Conservation (phyloP, 2,113 vertebrate genomes). For the Gallinago paraguaiae region DNA sequence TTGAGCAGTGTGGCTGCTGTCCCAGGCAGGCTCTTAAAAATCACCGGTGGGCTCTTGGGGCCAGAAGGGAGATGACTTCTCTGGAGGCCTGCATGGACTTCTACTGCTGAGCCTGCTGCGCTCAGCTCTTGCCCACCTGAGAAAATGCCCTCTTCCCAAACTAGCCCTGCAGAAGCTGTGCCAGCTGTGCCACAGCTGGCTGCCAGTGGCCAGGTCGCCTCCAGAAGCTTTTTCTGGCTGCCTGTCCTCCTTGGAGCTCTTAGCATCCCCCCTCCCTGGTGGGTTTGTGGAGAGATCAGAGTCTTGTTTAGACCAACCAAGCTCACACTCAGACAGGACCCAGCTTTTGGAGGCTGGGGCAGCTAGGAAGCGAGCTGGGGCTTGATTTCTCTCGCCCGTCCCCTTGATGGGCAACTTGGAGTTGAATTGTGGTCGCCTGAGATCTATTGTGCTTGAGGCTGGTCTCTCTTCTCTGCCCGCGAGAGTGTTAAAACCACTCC, state of each 20-base stretch:
- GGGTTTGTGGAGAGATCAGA: background rate
- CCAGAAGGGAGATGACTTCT: background rate
- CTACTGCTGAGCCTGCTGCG: accelerated
- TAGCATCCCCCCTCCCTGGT: background rate
- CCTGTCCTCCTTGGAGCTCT: background rate
- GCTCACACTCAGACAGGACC: background rate
- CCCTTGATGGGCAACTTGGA: background rate
- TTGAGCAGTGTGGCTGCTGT: background rate
- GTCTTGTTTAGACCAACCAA: background rate
- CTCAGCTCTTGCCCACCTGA: background rate
- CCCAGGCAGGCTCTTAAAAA: background rate
- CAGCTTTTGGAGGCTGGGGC: background rate
- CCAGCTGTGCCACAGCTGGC: background rate
- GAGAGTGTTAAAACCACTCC: background rate
- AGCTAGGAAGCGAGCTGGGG: background rate
- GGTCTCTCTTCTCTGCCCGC: background rate
- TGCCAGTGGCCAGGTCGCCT: background rate
- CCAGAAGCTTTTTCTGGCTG: background rate
- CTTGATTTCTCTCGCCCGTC: background rate
- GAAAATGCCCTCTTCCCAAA: background rate
- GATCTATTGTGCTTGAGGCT: background rate
- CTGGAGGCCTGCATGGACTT: background rate
- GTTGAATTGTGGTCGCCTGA: background rate
- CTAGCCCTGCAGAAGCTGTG: background rate
- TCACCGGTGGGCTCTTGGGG: background rate